Percentiles rank a stretch among this genome's conserved stretches.
These are phyloP conservation scores for Psittacula cyanocephala DNA, from an alignment of 2,113 vertebrate genomes.

Conservation along the genomic window DNA sequence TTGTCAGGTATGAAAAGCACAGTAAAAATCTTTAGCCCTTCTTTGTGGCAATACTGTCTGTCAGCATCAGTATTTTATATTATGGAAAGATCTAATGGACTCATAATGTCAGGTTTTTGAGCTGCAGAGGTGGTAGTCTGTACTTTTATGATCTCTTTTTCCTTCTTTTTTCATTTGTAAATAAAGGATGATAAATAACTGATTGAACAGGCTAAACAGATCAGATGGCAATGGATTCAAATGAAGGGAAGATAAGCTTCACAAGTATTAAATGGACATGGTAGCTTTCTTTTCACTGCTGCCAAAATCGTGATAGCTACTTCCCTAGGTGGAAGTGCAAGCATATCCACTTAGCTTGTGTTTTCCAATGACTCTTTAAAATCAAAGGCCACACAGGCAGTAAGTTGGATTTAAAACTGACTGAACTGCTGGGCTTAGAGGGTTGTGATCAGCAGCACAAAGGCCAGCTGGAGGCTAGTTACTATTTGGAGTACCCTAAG, in stretches of 20 bases:
- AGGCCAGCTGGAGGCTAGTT: background rate
- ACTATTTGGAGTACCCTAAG: background rate
- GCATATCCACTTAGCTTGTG: background rate
- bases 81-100: background rate
- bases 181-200: background rate
- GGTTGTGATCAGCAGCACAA: background rate
- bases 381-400: background rate
- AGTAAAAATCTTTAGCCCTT: slow-evolving; percentile 26
- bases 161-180: slow-evolving; percentile 9
- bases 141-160: background rate
- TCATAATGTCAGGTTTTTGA: background rate
- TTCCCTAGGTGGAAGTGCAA: background rate
- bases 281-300: slow-evolving; percentile 2
- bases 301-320: background rate
- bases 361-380: background rate
- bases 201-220: background rate
- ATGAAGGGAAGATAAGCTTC: background rate
- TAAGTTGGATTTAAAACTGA: background rate
- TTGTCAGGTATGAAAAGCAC: slow-evolving; percentile 55
- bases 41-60: slow-evolving; percentile 1
- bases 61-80: slow-evolving; percentile 36
- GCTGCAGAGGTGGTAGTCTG: background rate
- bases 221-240: background rate
- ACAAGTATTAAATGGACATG: background rate
- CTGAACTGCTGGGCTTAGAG: background rate